phyloP scores from a whole-genome alignment of 1,140 invertebrate genomes.

The Lineus longissimus region DNA sequence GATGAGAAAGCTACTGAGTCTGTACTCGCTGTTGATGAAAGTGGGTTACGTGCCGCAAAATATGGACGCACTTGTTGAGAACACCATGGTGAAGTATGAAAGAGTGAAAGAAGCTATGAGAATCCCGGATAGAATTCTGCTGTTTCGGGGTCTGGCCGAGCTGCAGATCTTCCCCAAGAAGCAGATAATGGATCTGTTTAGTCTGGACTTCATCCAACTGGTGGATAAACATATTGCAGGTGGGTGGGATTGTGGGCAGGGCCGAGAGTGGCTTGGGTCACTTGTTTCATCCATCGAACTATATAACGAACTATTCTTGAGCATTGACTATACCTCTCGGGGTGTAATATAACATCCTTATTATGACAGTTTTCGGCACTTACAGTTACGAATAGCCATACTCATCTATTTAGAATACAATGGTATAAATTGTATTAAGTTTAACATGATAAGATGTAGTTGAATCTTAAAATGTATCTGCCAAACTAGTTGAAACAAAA shows the following conservation, averaged over 20 bases:
- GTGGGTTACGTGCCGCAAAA: background rate
- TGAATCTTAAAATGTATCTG: too few species aligned
- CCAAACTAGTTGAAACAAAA: too few species aligned
- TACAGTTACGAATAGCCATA: too few species aligned
- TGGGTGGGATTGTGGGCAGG: background rate
- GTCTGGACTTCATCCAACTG: slow-evolving; percentile 20
- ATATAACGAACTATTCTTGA: background rate
- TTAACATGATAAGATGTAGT: too few species aligned
- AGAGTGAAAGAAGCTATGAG: background rate
- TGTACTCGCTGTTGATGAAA: background rate
- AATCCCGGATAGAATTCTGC: background rate
- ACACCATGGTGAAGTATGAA: background rate
- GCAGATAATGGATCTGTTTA: slow-evolving; percentile 16
- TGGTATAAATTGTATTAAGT: too few species aligned
- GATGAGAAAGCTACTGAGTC: background rate
- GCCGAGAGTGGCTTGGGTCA: background rate
- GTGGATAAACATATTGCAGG: slow-evolving; percentile 20
- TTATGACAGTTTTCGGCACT: too few species aligned
- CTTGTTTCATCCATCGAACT: background rate
- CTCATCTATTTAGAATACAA: too few species aligned
- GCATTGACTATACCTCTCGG: too few species aligned
- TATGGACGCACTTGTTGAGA: background rate
- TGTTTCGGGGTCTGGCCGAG: slow-evolving; percentile 13
- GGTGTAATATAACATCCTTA: too few species aligned
- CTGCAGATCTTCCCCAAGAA: slow-evolving; percentile 23